A percentile compares a stretch with the other conserved stretches of the same genome.
These are phyloP conservation scores for Machimus rusticus DNA, from an alignment of 2,888 invertebrate species.

Conservation along the genomic window DNA sequence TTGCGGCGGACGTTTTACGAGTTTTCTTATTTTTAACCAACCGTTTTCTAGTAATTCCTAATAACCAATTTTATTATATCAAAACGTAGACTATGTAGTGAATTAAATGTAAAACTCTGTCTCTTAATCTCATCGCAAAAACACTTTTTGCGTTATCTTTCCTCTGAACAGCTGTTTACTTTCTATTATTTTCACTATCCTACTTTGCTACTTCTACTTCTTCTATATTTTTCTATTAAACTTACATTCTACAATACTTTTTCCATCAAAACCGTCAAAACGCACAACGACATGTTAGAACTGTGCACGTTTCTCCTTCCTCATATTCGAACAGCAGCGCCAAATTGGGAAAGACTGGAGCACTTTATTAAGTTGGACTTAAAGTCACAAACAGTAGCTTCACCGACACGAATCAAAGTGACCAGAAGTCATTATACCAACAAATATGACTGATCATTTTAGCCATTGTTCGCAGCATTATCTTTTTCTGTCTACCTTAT, in stretches of 20 bases:
- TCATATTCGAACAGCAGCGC: not conserved
- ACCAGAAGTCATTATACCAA: conserved; percentile 46
- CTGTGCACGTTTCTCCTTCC: conserved; percentile 3
- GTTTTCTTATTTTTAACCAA: not conserved
- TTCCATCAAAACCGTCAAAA: not conserved
- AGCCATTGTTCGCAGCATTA: conserved; percentile 37
- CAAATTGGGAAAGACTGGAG: not conserved
- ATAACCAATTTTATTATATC: not conserved
- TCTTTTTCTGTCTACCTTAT: conserved; percentile 28
- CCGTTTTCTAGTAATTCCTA: not conserved
- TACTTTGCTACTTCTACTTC: not conserved
- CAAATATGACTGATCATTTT: conserved; percentile 47
- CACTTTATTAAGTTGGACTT: not conserved
- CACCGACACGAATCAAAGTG: not conserved
- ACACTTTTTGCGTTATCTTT: not conserved
- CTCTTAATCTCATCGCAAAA: conserved; percentile 1
- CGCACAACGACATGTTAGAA: conserved; percentile 30
- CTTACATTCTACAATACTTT: not conserved
- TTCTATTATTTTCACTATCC: not conserved
- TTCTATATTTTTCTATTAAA: not conserved
- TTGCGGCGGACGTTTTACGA: not conserved
- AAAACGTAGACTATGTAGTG: not conserved
- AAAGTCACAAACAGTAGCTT: conserved; percentile 5
- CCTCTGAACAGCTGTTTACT: not conserved
- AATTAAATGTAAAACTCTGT: not conserved